Conservation (phyloP, 2,113 vertebrate genomes). For the Arenaria interpres region DNA sequence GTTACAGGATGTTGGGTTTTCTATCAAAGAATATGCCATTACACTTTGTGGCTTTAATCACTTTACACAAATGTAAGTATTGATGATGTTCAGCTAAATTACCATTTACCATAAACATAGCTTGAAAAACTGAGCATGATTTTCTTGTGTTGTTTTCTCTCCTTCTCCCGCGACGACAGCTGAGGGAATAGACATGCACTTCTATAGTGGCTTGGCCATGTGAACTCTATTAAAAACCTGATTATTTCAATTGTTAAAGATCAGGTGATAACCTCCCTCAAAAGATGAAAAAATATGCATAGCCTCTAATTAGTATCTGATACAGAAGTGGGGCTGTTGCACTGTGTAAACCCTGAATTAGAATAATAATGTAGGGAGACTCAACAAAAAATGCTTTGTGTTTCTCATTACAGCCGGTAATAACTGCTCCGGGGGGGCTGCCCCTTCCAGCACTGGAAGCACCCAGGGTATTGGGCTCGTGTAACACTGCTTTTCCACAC, state of each 20-base stretch:
- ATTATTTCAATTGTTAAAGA: conserved; percentile 17
- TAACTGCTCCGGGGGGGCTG: not conserved
- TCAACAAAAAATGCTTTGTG: not conserved
- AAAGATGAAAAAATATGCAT: not conserved
- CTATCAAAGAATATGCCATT: not conserved
- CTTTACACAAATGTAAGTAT: not conserved
- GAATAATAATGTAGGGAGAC: not conserved
- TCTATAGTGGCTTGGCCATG: not conserved
- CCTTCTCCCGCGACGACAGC: not conserved
- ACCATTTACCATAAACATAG: not conserved
- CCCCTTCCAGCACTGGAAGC: not conserved
- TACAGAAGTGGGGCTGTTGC: not conserved
- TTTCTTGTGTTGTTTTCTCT: not conserved
- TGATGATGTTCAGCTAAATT: not conserved
- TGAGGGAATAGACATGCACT: not conserved
- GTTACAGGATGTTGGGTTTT: not conserved
- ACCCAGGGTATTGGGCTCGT: fast-evolving
- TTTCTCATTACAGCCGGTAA: not conserved
- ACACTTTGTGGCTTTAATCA: not conserved
- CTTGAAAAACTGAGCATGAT: not conserved
- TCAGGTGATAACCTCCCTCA: not conserved
- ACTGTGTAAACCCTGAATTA: not conserved
- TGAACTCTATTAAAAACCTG: not conserved
- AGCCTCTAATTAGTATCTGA: not conserved
- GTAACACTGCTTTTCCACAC: fast-evolving